Conservation (phyloP, 2,113 vertebrate species). For the Entosphenus tridentatus region DNA sequence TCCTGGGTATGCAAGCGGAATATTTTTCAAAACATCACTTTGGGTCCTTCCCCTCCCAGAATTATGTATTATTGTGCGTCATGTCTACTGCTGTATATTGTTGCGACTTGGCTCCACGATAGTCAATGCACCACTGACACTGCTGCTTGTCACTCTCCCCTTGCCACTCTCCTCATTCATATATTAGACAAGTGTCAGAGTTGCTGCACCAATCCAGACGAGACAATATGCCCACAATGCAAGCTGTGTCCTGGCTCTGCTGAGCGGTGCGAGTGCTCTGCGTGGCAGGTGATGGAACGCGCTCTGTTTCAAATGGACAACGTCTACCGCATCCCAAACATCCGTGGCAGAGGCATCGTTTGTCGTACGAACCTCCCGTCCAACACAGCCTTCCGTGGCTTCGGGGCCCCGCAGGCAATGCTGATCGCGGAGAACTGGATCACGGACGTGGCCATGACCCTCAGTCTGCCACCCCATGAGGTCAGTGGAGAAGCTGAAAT, state of each 20-base stretch:
- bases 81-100: no score
- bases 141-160: no score
- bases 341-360: constrained; percentile 34
- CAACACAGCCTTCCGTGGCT: constrained; percentile 84
- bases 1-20: no score
- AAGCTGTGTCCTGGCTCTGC: not conserved
- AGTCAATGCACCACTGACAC: no score
- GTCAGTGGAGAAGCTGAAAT: constrained; percentile 17
- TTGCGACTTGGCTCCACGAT: no score
- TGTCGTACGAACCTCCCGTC: constrained; percentile 77
- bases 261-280: constrained; percentile 10
- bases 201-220: no score
- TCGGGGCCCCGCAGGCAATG: constrained; percentile 80
- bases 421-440: constrained; percentile 69
- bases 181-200: no score
- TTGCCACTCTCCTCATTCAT: no score
- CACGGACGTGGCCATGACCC: constrained; percentile 34
- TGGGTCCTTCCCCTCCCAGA: no score
- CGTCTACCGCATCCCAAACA: constrained; percentile 52
- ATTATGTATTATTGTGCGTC: no score
- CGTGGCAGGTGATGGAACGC: constrained; percentile 47
- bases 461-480: constrained; percentile 41
- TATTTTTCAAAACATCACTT: no score
- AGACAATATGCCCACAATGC: no score
- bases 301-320: constrained; percentile 79